These are phyloP conservation scores for Pantherophis guttatus DNA, from an alignment of 2,113 vertebrate genomes.

Conservation along the genomic window DNA sequence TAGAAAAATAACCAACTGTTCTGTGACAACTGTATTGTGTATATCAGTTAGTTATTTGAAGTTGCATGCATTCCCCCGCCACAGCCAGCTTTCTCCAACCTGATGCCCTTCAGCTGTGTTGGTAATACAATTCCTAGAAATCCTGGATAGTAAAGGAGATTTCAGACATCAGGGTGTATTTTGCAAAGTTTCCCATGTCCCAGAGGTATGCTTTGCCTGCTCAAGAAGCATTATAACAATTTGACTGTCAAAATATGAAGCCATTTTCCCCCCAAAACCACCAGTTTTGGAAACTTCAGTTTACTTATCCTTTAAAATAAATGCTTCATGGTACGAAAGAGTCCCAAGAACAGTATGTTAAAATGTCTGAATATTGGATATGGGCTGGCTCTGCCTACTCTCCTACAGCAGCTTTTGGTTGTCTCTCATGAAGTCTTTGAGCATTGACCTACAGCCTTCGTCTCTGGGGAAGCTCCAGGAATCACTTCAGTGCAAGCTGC, in stretches of 20 bases:
- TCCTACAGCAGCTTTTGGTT: neutral
- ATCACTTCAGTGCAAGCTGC: neutral
- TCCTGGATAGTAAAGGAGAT: neutral
- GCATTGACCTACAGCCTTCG: neutral
- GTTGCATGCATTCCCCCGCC: neutral
- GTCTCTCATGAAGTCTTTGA: neutral
- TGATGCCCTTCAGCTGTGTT: neutral
- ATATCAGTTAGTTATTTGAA: neutral
- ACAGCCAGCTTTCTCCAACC: neutral
- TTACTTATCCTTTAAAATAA: neutral
- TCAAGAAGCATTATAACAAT: neutral
- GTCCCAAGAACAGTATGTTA: neutral
- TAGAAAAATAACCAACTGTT: neutral
- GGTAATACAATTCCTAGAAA: neutral
- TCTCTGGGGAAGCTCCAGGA: neutral
- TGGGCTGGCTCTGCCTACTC: neutral
- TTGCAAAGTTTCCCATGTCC: neutral
- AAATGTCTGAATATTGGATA: neutral
- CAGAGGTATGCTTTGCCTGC: neutral
- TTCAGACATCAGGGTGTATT: neutral
- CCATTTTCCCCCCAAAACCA: neutral
- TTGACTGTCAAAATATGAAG: neutral
- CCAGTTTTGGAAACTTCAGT: neutral
- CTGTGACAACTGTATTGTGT: neutral
- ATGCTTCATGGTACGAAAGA: neutral